Evolutionary conservation across 2,888 invertebrate genomes (phyloP).

Genomic region (Agrilus mali): DNA sequence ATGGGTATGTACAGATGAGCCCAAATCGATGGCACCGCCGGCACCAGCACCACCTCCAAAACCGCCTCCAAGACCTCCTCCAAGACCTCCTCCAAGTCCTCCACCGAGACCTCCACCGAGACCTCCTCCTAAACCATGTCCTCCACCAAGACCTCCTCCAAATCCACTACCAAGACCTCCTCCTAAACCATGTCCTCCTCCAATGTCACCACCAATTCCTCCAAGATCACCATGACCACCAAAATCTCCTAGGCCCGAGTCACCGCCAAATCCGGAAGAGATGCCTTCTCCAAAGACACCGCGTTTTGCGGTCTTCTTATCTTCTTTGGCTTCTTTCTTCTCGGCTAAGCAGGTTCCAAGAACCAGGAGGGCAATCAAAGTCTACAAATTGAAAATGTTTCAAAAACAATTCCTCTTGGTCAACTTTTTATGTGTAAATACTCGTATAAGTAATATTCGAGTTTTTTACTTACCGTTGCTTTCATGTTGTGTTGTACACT

Average conservation of each 20-base stretch:
- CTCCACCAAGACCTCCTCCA: no score
- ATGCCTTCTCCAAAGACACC: constrained; percentile 34
- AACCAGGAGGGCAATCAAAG: constrained; percentile 33
- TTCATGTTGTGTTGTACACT: no score
- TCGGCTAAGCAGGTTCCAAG: constrained; percentile 30
- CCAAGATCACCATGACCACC: background rate
- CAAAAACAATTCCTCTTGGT: no score
- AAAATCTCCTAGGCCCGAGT: constrained; percentile 4
- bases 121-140: background rate
- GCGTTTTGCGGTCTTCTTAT: constrained; percentile 34
- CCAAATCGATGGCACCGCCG: constrained; percentile 7
- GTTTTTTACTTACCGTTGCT: no score
- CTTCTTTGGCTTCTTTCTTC: constrained; percentile 13
- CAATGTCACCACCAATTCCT: no score
- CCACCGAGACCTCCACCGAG: constrained; percentile 7
- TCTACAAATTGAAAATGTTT: constrained; percentile 21
- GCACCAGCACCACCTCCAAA: constrained; percentile 7
- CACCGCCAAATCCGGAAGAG: constrained; percentile 22
- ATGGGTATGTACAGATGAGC: constrained; percentile 14
- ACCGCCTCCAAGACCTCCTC: constrained; percentile 4
- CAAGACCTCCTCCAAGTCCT: constrained; percentile 8
- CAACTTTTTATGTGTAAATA: no score
- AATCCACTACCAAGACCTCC: no score
- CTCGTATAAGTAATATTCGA: no score
- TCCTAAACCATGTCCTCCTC: no score